Conservation (phyloP, 1,140 invertebrate genomes). For the Lutraria rhynchaena region DNA sequence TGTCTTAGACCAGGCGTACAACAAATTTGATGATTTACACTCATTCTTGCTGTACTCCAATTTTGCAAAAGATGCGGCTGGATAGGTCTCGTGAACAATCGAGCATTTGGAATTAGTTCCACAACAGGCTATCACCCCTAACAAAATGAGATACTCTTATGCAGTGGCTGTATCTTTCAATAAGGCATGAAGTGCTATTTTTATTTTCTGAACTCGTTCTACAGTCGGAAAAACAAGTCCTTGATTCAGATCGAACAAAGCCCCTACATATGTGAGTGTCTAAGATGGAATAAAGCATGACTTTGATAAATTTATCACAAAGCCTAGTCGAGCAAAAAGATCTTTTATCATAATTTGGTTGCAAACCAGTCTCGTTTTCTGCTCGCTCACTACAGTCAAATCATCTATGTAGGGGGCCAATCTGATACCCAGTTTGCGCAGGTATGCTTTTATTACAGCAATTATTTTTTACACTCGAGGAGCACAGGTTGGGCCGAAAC, state of each 20-base stretch:
- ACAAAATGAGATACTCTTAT: conserved; percentile 7
- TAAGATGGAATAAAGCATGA: too few species aligned
- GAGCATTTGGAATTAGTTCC: conserved; percentile 37
- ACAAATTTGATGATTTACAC: not conserved
- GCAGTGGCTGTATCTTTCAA: not conserved
- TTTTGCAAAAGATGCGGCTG: conserved; percentile 41
- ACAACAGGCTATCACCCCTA: conserved; percentile 33
- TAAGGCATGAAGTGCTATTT: not conserved
- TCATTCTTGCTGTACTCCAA: conserved; percentile 43
- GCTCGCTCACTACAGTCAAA: not conserved
- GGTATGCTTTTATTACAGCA: conserved; percentile 9
- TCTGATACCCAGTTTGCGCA: conserved; percentile 2
- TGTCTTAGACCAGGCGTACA: not conserved
- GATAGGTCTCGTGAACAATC: conserved; percentile 51
- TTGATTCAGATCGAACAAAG: not conserved
- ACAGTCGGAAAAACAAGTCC: conserved; percentile 31
- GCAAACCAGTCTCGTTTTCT: conserved; percentile 7
- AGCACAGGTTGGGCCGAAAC: conserved; percentile 36
- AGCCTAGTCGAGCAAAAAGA: conserved; percentile 41
- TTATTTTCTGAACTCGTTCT: conserved; percentile 14
- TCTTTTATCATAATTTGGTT: not conserved
- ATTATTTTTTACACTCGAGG: conserved; percentile 33
- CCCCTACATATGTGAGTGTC: conserved; percentile 28
- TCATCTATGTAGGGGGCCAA: conserved; percentile 41
- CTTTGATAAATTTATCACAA: conserved; percentile 30